These are phyloP conservation scores for Perccottus glenii DNA, from an alignment of 2,113 vertebrate genomes.

Conservation along the genomic window DNA sequence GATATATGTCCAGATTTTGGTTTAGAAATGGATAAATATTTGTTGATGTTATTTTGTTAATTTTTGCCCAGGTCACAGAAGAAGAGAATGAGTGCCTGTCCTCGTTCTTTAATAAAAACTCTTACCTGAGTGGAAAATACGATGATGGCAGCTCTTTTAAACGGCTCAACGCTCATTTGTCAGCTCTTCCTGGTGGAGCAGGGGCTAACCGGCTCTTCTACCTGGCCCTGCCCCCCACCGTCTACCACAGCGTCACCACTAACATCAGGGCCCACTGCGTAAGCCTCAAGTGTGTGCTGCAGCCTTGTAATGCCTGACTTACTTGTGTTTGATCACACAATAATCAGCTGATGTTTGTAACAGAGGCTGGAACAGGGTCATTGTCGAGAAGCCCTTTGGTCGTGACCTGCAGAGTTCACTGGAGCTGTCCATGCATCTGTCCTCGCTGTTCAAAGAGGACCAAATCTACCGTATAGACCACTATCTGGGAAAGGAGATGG, in stretches of 20 bases:
- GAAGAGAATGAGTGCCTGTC: conserved; percentile 55
- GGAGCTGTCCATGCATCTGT: conserved; percentile 85
- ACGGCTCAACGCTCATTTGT: conserved; percentile 65
- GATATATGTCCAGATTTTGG: too few relatives aligned
- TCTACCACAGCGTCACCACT: conserved; percentile 63
- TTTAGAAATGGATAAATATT: too few relatives aligned
- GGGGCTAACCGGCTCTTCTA: conserved; percentile 87
- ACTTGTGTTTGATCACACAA: background rate
- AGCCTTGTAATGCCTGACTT: background rate
- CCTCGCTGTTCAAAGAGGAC: conserved; percentile 83
- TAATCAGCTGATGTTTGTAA: conserved; percentile 12
- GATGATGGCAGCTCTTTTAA: conserved; percentile 60
- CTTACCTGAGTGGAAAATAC: conserved; percentile 68
- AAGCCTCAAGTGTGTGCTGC: conserved; percentile 76
- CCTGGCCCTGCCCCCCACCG: conserved; percentile 76
- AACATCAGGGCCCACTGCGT: conserved; percentile 78
- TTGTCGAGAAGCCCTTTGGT: conserved; percentile 92
- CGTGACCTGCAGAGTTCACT: conserved; percentile 88
- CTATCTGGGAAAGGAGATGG: conserved; percentile 94
- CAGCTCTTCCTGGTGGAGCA: conserved; percentile 58
- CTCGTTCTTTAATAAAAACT: conserved; percentile 70
- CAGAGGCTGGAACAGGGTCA: conserved; percentile 90
- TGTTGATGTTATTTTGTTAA: background rate
- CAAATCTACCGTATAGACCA: conserved; percentile 94
- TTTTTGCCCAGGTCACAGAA: conserved; percentile 49